A percentile compares a stretch with the other conserved stretches of the same genome.
These are phyloP conservation scores for Thomomys bottae DNA, from an alignment of 2,113 vertebrate species.

Conservation along the genomic window DNA sequence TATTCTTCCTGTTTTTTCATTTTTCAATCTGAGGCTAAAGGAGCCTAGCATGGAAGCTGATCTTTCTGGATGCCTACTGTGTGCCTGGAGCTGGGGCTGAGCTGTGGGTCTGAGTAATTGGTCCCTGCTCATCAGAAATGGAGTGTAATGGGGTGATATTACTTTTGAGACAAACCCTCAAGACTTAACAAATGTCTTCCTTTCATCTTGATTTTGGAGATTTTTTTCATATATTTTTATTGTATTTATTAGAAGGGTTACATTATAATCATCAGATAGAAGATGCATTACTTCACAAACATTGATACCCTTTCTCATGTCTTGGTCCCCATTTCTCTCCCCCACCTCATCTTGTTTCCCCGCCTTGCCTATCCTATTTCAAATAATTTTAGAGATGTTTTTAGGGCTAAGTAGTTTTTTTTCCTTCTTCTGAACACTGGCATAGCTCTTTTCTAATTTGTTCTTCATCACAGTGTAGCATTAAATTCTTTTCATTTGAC, in stretches of 20 bases:
- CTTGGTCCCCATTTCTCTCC: too few relatives aligned
- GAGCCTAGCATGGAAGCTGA: neutral
- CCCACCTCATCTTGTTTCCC: too few relatives aligned
- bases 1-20: conserved; percentile 36
- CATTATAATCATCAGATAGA: too few relatives aligned
- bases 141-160: conserved; percentile 24
- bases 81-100: conserved; percentile 52
- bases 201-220: conserved; percentile 64
- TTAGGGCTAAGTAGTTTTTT: conserved; percentile 41
- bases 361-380: too few relatives aligned
- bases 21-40: neutral
- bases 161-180: conserved; percentile 50
- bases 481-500: conserved; percentile 56
- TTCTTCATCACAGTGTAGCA: conserved; percentile 44
- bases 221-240: too few relatives aligned
- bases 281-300: too few relatives aligned
- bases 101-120: conserved; percentile 54
- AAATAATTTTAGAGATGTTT: conserved; percentile 7
- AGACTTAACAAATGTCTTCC: conserved; percentile 58
- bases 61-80: conserved; percentile 50
- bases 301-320: too few relatives aligned
- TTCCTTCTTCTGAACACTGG: conserved; percentile 48
- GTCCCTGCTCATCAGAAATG: conserved; percentile 59
- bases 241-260: too few relatives aligned
- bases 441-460: conserved; percentile 51